Percentiles rank a stretch among this genome's conserved stretches.
Evolutionary conservation across 2,888 invertebrate species (phyloP).

Genomic region (Hermaeophaga mercurialis): DNA sequence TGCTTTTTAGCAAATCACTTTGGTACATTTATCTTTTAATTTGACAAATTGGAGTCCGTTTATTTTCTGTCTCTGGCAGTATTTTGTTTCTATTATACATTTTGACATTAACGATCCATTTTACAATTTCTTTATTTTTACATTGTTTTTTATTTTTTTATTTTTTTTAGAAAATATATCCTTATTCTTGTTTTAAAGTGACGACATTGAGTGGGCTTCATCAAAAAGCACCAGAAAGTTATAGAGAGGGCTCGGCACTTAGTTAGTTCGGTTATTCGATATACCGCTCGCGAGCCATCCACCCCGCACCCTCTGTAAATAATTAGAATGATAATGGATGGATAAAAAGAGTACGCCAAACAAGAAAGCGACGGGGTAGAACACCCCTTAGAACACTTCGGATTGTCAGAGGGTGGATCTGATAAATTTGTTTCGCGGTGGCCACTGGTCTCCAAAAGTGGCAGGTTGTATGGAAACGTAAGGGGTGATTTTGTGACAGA

Average conservation of each 20-base stretch:
- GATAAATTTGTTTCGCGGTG: constrained; percentile 58
- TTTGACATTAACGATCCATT: too few species aligned
- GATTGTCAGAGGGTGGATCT: constrained; percentile 55
- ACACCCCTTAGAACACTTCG: constrained; percentile 51
- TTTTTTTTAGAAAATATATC: too few species aligned
- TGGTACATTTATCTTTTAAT: too few species aligned
- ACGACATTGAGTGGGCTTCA: too few species aligned
- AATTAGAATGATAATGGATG: constrained; percentile 60
- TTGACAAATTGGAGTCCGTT: too few species aligned
- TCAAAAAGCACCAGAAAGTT: not conserved
- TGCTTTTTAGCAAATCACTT: too few species aligned
- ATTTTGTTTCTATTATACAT: too few species aligned
- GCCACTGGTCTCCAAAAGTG: constrained; percentile 51
- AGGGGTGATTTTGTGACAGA: constrained; percentile 30
- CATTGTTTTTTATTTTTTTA: too few species aligned
- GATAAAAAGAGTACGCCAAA: constrained; percentile 57
- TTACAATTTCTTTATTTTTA: too few species aligned
- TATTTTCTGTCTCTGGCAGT: too few species aligned
- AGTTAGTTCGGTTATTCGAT: constrained; percentile 58
- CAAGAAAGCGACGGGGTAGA: constrained; percentile 49
- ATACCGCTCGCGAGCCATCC: constrained; percentile 37
- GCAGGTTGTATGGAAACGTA: constrained; percentile 47
- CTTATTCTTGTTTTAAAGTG: not conserved
- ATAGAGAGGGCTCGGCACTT: constrained; percentile 53
- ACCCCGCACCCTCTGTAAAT: constrained; percentile 54